Base-by-base conservation (phyloP, 2,888 invertebrate genomes). In the Poecilus cupreus region DNA sequence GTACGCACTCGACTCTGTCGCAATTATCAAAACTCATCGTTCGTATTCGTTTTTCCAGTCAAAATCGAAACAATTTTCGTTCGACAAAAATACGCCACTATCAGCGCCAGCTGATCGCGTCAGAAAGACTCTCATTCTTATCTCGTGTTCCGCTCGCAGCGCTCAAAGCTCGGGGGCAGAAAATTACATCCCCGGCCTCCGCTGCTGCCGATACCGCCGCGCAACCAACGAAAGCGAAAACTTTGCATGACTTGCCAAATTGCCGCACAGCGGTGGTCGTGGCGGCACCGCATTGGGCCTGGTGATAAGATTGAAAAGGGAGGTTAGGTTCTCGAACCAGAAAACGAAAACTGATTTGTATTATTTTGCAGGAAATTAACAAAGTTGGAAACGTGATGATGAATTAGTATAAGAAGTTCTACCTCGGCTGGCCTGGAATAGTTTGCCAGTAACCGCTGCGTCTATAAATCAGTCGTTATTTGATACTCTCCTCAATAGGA, bases 201-300 rank as follows among this genome's bases (percentile, higher is more conserved):
- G n/a, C n/a, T n/a, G 43, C 13, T 13, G n/a, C 43, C 13, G 3
- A 10, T n/a, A 13, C 43, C 11, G 4, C 13, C 60, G 24, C n/a
- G n/a, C n/a, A n/a, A n/a, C n/a, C n/a, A 26, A 60, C n/a, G 60
- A 60, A 60, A 60, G 60, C 26, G 60, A 60, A 57, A 60, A 60
- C 60, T 60, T 60, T 60, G 60, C 60, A 60, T 60, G 60, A 60
- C 60, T 60, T 60, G 60, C 60, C 60, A 60, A 60, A 26, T 60
- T 60, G 60, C 24, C n/a, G 26, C 60, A 24, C 11, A 20, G 54
- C 22, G 22, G 24, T 5, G 24, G 24, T 60, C 26, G 60, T 26
- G 24, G 26, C 11, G 60, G 13, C 26, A 13, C n/a, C 24, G 60
- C 43, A 43, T 43, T 43, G 43, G 43, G 43, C 6, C 8, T 32